Evolutionary conservation across 2,888 invertebrate species (phyloP).

Genomic region (Thalpophila matura): DNA sequence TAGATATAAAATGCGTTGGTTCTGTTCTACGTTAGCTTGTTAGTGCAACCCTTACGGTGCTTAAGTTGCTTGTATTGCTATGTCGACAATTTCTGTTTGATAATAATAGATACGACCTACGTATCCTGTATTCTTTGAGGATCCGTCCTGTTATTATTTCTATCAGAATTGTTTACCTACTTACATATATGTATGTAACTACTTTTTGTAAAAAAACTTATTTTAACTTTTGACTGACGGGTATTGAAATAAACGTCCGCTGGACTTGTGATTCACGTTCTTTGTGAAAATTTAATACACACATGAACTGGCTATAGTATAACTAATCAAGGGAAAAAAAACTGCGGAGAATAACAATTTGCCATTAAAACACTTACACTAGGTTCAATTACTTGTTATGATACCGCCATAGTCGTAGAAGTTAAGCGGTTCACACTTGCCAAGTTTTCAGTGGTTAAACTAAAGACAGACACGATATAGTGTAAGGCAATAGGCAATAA

Average conservation of each 20-base stretch:
- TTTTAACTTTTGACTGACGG: too few relatives aligned
- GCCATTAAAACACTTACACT: slow-evolving; percentile 19
- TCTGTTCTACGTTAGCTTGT: neutral
- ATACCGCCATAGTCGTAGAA: slow-evolving; percentile 23
- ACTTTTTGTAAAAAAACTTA: too few relatives aligned
- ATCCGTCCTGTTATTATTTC: neutral
- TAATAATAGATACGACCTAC: neutral
- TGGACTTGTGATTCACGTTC: too few relatives aligned
- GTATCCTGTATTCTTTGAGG: neutral
- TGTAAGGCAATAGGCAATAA: slow-evolving; percentile 1
- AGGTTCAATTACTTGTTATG: slow-evolving; percentile 22
- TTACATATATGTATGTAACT: too few relatives aligned
- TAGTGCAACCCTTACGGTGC: neutral
- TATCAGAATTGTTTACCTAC: too few relatives aligned
- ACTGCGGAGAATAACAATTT: neutral
- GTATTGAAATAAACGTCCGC: too few relatives aligned
- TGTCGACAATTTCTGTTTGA: neutral
- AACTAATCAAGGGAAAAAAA: too few relatives aligned
- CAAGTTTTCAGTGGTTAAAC: slow-evolving; percentile 38
- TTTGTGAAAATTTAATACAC: too few relatives aligned
- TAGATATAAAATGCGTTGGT: neutral
- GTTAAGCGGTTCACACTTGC: slow-evolving; percentile 37
- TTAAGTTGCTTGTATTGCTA: neutral
- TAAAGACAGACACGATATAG: slow-evolving; percentile 3
- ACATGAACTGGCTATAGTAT: too few relatives aligned